Percentiles rank a stretch among this genome's conserved stretches.
phyloP scores from a whole-genome alignment of 2,888 invertebrate genomes.

The Gonocerus acuteangulatus region DNA sequence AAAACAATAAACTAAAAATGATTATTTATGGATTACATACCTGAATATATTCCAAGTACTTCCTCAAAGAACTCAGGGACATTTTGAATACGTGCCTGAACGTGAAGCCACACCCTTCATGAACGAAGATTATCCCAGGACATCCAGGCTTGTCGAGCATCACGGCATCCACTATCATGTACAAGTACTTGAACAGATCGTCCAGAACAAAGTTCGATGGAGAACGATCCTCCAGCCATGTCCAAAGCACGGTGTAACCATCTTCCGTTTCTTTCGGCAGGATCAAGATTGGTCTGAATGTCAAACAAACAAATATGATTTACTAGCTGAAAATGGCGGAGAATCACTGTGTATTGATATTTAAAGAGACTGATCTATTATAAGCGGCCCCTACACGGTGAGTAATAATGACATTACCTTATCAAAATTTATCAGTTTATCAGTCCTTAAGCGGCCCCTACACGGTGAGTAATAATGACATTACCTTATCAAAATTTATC shows the following conservation, averaged over 20 bases:
- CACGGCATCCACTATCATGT: slow-evolving; percentile 36
- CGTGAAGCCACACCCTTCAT: slow-evolving; percentile 35
- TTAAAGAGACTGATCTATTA: no score
- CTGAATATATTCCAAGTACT: slow-evolving; percentile 38
- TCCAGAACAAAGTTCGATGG: slow-evolving; percentile 35
- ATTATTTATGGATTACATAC: no score
- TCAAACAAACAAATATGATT: no score
- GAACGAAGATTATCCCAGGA: slow-evolving; percentile 36
- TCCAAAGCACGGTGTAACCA: slow-evolving; percentile 35
- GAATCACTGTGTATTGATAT: no score
- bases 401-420: no score
- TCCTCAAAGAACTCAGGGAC: slow-evolving; percentile 34
- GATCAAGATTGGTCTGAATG: slow-evolving; percentile 30
- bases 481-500: no score
- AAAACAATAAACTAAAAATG: no score
- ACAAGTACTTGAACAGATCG: slow-evolving; percentile 36
- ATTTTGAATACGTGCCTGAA: slow-evolving; percentile 36
- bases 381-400: no score
- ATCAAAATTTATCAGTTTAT: no score
- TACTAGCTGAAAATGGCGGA: no score
- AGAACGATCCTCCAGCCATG: slow-evolving; percentile 31
- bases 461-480: no score
- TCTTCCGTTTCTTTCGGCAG: slow-evolving; percentile 33
- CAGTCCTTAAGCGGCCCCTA: no score
- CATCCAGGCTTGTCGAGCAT: slow-evolving; percentile 31